Conservation (phyloP, 1,140 invertebrate species). For the Daktulosphaira vitifoliae region DNA sequence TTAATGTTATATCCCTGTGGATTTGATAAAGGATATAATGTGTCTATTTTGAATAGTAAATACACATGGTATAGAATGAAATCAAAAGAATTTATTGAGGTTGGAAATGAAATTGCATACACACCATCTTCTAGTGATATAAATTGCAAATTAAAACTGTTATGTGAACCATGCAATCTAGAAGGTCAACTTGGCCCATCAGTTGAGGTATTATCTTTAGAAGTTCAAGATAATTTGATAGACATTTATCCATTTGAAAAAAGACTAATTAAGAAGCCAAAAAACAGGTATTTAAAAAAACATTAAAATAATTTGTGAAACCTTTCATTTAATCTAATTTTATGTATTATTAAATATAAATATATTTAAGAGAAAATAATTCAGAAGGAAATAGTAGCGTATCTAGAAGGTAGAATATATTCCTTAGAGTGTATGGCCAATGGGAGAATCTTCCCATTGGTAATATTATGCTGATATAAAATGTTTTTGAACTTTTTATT, state of each 20-base stretch:
- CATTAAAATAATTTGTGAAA: too few species aligned
- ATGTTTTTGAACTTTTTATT: too few species aligned
- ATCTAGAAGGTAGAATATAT: too few species aligned
- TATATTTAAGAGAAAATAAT: too few species aligned
- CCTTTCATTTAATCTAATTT: too few species aligned
- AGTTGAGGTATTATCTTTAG: neutral
- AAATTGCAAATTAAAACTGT: slow-evolving; percentile 6
- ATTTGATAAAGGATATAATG: neutral
- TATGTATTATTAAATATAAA: too few species aligned
- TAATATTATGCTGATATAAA: too few species aligned
- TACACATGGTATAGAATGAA: slow-evolving; percentile 10
- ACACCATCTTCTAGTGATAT: neutral
- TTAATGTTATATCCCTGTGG: slow-evolving; percentile 19
- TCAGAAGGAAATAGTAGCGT: too few species aligned
- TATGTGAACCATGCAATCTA: slow-evolving; percentile 4
- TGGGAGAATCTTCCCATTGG: too few species aligned
- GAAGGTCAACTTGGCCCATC: neutral
- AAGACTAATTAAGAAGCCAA: neutral
- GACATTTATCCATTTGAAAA: slow-evolving; percentile 4
- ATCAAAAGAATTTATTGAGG: neutral
- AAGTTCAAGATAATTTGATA: neutral
- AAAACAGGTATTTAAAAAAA: neutral
- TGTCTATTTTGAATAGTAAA: neutral
- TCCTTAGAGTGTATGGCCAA: too few species aligned
- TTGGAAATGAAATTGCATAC: neutral